Evolutionary conservation across 2,888 invertebrate species (phyloP), one percentile per base, ranked within the genome.

Genomic region (Gerris lacustris): DNA sequence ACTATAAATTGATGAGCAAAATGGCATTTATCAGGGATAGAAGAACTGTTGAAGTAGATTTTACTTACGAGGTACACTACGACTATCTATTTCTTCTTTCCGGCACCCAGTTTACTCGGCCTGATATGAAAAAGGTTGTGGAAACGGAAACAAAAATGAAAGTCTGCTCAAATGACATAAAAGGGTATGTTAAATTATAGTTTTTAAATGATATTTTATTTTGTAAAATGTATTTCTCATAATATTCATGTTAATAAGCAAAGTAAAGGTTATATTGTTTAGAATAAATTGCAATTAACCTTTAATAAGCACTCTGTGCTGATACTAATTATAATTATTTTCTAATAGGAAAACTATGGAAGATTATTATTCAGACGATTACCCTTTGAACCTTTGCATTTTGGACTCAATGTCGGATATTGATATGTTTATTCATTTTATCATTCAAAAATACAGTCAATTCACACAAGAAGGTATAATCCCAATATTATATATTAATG

Each of bases 31-130:
- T 31, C 31, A 31, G 31, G 31, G 31, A 31, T 31, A 31, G 31
- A 31, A 31, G 31, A 31, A 31, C 83, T 73, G 82, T 88, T n/a
- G 78, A 82, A 5, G 79, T 88, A 6, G 77, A 79, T 73, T 74
- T 76, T n/a, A 75, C 77, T 31, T 78, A 76, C 63, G 76, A 74
- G 5, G 67, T 80, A 64, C 74, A 75, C 43, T 81, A 80, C 75
- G 80, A 80, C 70, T 80, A 80, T 73, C 76, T 81, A 66, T 72
- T 80, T 5, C 70, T 81, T 15, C 78, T 79, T 4, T 79, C 79
- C 68, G 81, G 80, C 6, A 69, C 78, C 45, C 78, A 78, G 66
- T 80, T 73, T 69, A 67, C 72, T 66, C 71, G 71, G 44, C 76
- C 76, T 9, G 62, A 75, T 67, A 43, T 77, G 76, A 5, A 72